These are phyloP conservation scores for Pegea sp. DNA, from an alignment of 23 tunicate species.

Conservation along the genomic window DNA sequence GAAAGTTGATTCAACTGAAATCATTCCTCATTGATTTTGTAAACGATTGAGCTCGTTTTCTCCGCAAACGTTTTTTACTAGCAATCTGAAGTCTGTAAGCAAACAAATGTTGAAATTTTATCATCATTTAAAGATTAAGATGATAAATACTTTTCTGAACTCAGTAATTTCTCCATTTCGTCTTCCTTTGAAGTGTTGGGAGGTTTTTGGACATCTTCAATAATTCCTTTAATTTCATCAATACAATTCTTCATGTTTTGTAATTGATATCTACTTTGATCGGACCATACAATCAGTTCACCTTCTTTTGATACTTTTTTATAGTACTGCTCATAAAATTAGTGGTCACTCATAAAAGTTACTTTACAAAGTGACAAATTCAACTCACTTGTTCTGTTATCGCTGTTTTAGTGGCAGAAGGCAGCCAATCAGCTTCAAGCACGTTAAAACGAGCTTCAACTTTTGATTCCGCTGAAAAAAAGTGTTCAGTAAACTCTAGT, in stretches of 20 bases:
- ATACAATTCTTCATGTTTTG: neutral
- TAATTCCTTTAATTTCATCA: neutral
- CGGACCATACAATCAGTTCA: neutral
- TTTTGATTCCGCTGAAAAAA: conserved; percentile 42
- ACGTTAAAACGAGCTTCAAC: conserved; percentile 57
- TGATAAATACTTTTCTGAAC: no score
- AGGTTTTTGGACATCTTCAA: neutral
- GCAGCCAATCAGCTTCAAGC: conserved; percentile 64
- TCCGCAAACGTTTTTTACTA: conserved; percentile 29
- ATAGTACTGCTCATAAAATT: neutral
- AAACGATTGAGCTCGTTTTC: conserved; percentile 19
- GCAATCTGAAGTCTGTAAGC: conserved; percentile 45
- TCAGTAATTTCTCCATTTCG: neutral
- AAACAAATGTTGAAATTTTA: no score
- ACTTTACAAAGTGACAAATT: no score
- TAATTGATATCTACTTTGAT: neutral
- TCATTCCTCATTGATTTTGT: conserved; percentile 65
- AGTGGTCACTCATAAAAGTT: no score
- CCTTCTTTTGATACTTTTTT: neutral
- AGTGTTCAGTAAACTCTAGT: no score
- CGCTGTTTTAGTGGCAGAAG: conserved; percentile 1
- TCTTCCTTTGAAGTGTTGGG: neutral
- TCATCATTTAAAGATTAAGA: no score
- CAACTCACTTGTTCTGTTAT: neutral
- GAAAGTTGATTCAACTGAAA: no score